Conservation (phyloP, 2,888 invertebrate species). For the Lingula anatina region DNA sequence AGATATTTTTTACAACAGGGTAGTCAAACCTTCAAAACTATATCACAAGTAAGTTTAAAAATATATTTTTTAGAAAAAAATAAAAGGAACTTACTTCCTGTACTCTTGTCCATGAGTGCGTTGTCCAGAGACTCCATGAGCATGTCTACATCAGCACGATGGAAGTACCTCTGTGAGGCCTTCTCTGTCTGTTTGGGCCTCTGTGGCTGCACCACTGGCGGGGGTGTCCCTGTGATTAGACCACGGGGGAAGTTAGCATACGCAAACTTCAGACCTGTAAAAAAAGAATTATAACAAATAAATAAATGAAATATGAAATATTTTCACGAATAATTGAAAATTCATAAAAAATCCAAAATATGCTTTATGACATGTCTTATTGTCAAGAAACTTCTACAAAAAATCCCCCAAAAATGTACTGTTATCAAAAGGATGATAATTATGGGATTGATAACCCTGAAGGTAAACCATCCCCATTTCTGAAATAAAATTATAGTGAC, state of each 20-base stretch:
- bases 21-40: too few relatives aligned
- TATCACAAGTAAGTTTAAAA: too few relatives aligned
- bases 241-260: conserved; percentile 45
- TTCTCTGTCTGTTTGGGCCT: conserved; percentile 6
- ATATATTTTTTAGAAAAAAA: too few relatives aligned
- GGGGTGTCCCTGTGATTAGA: conserved; percentile 42
- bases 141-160: conserved; percentile 28
- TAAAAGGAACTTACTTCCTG: conserved; percentile 45
- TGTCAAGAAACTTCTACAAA: too few relatives aligned
- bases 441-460: too few relatives aligned
- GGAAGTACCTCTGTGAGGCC: conserved; percentile 21
- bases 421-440: too few relatives aligned
- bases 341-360: neutral
- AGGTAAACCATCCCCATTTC: too few relatives aligned
- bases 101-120: conserved; percentile 34
- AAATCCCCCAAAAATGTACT: too few relatives aligned
- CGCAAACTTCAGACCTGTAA: conserved; percentile 47
- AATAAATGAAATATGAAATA: neutral
- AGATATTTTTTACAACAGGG: too few relatives aligned
- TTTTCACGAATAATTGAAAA: neutral
- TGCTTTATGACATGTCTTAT: neutral
- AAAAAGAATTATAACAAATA: neutral
- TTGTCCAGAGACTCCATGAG: conserved; percentile 33
- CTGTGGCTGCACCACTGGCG: conserved; percentile 19
- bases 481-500: too few relatives aligned